Base-by-base conservation (phyloP, 1,140 invertebrate genomes). In the Drosophila novamexicana region DNA sequence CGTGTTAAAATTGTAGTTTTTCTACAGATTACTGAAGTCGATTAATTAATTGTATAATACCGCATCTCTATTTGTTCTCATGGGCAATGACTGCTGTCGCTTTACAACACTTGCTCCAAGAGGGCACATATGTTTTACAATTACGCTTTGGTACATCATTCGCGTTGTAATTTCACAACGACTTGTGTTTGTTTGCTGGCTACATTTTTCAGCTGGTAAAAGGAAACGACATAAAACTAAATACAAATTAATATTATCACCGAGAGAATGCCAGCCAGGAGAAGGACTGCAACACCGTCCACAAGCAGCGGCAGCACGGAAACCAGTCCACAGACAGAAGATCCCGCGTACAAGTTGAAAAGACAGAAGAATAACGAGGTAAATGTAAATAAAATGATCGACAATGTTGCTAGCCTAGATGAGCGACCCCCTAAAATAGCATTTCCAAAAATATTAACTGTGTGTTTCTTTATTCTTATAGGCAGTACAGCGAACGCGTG, bases 311-410 rank as follows among this genome's bases (percentile, higher is more conserved):
- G 45, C 44, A 74, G 56, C 36, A 47, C 63, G 7, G 65, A 78
- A 29, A 52, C 62, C 16, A 84, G 77, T 84, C 68, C 74, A 32
- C 75, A 72, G 29, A 3, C 52, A 7, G 81, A 86, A 10, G 86
- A 90, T 75, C 77, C 81, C 52, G 75, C 74, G 52, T 91, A 91
- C 70, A 74, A 83, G 77, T 50, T 80, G 69, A 91, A 91, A 77
- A 82, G 90, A 81, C 68, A 91, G 50, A 89, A 91, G 70, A 91
- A 91, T 72, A 91, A 91, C 76, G 86, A 91, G 79, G 90, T 91
- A 73, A 81, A 56, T 70, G 14, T 56, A 67, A 78, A 66, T 47
- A 81, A 40, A 57, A 32, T 56, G 7, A 7, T 45, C n/a, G 56
- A 62, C 32, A 75, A 88, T 76, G 83, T 82, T 88, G 79, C 75